Base-by-base conservation (phyloP, 2,888 invertebrate genomes). In the Achlya flavicornis region DNA sequence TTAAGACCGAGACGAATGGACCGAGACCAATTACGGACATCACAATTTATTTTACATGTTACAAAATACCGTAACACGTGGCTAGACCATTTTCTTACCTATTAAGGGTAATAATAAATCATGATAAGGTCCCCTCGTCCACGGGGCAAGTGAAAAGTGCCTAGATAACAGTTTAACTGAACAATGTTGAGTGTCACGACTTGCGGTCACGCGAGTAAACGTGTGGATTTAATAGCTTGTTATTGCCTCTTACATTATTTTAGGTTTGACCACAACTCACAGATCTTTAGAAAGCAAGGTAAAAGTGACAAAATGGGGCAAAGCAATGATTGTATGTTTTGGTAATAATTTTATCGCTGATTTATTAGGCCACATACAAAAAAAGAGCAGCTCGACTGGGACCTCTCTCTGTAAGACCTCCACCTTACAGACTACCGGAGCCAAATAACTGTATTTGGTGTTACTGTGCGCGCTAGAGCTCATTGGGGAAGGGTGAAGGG, bases 151-250 rank as follows among this genome's bases (percentile, higher is more conserved):
- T 78, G 81, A 81, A 85, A 84, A 86, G 83, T 85, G 86, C 79
- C 80, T 83, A 85, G 86, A 86, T 88, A 88, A 86, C 85, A 81
- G 83, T 87, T 86, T 84, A 84, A 83, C 79, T 77, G 80, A 78
- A 84, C 81, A 80, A 78, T 79, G 72, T 73, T 69, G 71, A 73
- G 72, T 75, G 81, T 83, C 83, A 81, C 81, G 77, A 77, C 72
- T 72, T 68, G 71, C 66, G 77, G 86, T 87, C 88, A 89, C 89
- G 89, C 88, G 81, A 87, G 48, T 14, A 16, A 63, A 62, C 62
- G 67, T 64, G 66, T 66, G 66, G 63, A 35, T 16, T 58, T 64
- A 68, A 67, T 65, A 65, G 43, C 57, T 57, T 19, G 26, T 46
- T 46, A 35, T 66, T 66, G 63, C 57, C 62, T 61, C 53, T 11